Evolutionary conservation across 1,140 invertebrate genomes (phyloP).

Genomic region (Drosophila erecta): DNA sequence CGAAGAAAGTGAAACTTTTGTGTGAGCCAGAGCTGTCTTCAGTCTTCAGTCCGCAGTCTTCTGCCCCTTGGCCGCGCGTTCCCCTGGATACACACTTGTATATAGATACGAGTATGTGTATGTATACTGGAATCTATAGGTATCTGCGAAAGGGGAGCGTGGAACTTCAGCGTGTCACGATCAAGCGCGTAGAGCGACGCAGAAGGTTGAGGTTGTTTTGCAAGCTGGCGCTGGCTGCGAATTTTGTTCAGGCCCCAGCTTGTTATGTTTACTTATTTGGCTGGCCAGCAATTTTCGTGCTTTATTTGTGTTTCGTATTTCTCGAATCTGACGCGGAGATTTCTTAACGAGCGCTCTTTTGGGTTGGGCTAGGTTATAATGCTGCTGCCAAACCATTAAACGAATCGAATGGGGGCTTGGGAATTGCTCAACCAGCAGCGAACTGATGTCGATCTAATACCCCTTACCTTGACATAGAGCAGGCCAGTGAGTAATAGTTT

Average conservation of each 20-base stretch:
- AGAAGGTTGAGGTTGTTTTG: conserved; percentile 79
- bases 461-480: conserved; percentile 70
- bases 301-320: conserved; percentile 4
- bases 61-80: conserved; percentile 16
- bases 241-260: conserved; percentile 27
- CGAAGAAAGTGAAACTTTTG: conserved; percentile 81
- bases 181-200: conserved; percentile 56
- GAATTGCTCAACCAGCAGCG: conserved; percentile 53
- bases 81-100: background rate
- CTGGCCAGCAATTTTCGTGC: conserved; percentile 30
- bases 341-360: conserved; percentile 43
- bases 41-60: background rate
- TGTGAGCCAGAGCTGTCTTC: conserved; percentile 25
- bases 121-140: background rate
- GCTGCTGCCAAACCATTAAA: conserved; percentile 46
- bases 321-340: conserved; percentile 29
- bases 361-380: conserved; percentile 77
- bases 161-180: conserved; percentile 66
- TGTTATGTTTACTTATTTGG: conserved; percentile 37
- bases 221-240: conserved; percentile 43
- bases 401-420: conserved; percentile 55
- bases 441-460: conserved; percentile 51
- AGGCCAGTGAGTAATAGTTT: conserved; percentile 64
- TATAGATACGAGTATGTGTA: no score
- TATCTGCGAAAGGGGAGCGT: conserved; percentile 42